phyloP scores from a whole-genome alignment of 2,888 invertebrate genomes.

The Sturmia bella region DNA sequence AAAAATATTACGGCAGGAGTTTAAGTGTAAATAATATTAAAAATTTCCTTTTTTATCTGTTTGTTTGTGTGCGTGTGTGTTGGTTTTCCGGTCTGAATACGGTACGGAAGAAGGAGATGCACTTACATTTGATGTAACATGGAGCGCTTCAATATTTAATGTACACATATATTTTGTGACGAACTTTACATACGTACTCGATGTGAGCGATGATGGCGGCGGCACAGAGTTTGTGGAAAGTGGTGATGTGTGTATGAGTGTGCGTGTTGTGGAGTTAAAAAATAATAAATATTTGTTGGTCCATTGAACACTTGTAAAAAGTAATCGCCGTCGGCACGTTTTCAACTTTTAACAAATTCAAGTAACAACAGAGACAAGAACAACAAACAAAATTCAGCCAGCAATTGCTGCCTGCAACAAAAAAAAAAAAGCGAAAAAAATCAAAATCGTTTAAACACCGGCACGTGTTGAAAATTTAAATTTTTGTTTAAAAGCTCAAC shows the following conservation, averaged over 20 bases:
- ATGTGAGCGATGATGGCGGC: conserved; percentile 25
- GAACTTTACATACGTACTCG: neutral
- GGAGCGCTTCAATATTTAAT: conserved; percentile 33
- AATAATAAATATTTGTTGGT: conserved; percentile 68
- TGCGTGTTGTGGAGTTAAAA: conserved; percentile 9
- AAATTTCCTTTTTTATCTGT: conserved; percentile 32
- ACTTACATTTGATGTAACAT: neutral
- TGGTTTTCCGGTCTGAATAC: conserved; percentile 50
- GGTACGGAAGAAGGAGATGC: conserved; percentile 33
- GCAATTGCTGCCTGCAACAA: conserved; percentile 48
- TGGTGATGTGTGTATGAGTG: neutral
- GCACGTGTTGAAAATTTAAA: conserved; percentile 70
- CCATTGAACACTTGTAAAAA: conserved; percentile 68
- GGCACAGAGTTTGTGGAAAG: conserved; percentile 26
- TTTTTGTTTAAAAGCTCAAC: conserved; percentile 66
- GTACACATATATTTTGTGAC: no score
- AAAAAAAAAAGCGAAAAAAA: neutral
- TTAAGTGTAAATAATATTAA: conserved; percentile 52
- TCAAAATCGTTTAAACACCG: conserved; percentile 67
- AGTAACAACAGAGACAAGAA: conserved; percentile 39
- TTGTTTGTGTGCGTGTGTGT: neutral
- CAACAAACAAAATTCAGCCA: conserved; percentile 20
- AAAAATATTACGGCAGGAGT: conserved; percentile 15
- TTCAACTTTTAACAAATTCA: conserved; percentile 61
- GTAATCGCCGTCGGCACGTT: conserved; percentile 69